Percentiles rank a stretch among this genome's conserved stretches.
Evolutionary conservation across 2,888 invertebrate species (phyloP).

Genomic region (Polydrusus cervinus): DNA sequence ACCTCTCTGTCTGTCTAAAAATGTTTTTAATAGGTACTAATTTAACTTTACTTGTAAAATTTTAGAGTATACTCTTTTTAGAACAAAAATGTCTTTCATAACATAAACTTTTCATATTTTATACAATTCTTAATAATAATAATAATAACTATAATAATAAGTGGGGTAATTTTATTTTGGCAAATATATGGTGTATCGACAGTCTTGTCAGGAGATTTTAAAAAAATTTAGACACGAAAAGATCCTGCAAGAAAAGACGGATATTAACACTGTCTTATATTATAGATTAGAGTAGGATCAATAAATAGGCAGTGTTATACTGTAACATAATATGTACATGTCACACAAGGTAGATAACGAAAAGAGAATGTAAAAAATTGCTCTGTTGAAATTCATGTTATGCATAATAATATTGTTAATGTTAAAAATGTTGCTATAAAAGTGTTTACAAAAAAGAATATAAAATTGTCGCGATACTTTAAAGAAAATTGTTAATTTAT

Average conservation of each 20-base stretch:
- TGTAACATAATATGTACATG: slow-evolving; percentile 60
- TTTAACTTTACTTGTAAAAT: too few species aligned
- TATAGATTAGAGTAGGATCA: slow-evolving; percentile 70
- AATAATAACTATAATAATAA: not conserved
- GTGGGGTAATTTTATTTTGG: slow-evolving; percentile 46
- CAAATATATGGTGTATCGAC: slow-evolving; percentile 43
- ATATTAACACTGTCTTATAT: slow-evolving; percentile 71
- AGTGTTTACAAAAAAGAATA: slow-evolving; percentile 39
- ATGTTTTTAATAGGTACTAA: too few species aligned
- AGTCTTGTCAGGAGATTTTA: slow-evolving; percentile 46
- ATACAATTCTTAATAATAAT: slow-evolving; percentile 41
- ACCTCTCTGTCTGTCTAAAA: too few species aligned
- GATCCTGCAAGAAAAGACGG: slow-evolving; percentile 67
- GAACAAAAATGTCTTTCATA: slow-evolving; percentile 51
- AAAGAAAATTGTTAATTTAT: too few species aligned
- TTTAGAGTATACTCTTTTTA: slow-evolving; percentile 45
- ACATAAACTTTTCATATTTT: slow-evolving; percentile 54
- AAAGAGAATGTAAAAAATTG: slow-evolving; percentile 2
- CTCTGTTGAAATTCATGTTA: slow-evolving; percentile 11
- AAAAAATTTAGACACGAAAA: slow-evolving; percentile 55
- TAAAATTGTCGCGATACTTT: not conserved
- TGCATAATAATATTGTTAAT: not conserved
- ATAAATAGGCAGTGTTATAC: slow-evolving; percentile 72
- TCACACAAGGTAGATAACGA: slow-evolving; percentile 20
- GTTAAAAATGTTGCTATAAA: slow-evolving; percentile 14